Conservation (phyloP, 2,888 invertebrate genomes). For the Drosophila ezoana region DNA sequence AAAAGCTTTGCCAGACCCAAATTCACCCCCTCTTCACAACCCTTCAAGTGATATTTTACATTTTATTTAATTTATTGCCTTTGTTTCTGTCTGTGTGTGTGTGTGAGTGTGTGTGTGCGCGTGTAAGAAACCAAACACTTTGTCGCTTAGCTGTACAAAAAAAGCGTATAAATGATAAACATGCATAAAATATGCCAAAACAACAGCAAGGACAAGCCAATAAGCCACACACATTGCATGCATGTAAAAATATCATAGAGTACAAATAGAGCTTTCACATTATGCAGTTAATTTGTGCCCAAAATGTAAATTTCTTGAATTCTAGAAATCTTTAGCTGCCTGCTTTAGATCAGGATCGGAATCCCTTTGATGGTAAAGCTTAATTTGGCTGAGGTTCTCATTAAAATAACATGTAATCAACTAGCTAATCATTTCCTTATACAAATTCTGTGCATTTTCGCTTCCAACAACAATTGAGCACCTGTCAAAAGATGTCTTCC, state of each 20-base stretch:
- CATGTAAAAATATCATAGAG: slow-evolving; percentile 31
- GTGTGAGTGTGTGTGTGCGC: slow-evolving; percentile 13
- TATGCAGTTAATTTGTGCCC: neutral
- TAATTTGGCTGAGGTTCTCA: neutral
- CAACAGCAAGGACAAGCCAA: slow-evolving; percentile 71
- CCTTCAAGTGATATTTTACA: slow-evolving; percentile 69
- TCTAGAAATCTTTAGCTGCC: no score
- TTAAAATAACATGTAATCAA: no score
- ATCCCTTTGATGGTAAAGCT: neutral
- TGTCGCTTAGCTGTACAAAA: slow-evolving; percentile 53
- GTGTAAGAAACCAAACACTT: slow-evolving; percentile 44
- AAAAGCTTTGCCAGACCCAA: slow-evolving; percentile 54
- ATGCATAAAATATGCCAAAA: slow-evolving; percentile 74
- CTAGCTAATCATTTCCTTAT: no score
- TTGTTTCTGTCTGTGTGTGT: slow-evolving; percentile 12
- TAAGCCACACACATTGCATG: slow-evolving; percentile 53
- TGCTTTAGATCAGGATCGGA: neutral
- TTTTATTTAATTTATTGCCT: slow-evolving; percentile 78
- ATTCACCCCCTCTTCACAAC: slow-evolving; percentile 2
- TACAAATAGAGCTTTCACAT: slow-evolving; percentile 9
- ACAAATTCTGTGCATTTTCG: neutral
- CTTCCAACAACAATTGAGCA: slow-evolving; percentile 8
- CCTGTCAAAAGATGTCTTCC: slow-evolving; percentile 20
- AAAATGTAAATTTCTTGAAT: neutral
- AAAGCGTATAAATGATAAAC: slow-evolving; percentile 79